These are phyloP conservation scores for Stenurella melanura DNA, from an alignment of 2,888 invertebrate genomes.

Conservation along the genomic window DNA sequence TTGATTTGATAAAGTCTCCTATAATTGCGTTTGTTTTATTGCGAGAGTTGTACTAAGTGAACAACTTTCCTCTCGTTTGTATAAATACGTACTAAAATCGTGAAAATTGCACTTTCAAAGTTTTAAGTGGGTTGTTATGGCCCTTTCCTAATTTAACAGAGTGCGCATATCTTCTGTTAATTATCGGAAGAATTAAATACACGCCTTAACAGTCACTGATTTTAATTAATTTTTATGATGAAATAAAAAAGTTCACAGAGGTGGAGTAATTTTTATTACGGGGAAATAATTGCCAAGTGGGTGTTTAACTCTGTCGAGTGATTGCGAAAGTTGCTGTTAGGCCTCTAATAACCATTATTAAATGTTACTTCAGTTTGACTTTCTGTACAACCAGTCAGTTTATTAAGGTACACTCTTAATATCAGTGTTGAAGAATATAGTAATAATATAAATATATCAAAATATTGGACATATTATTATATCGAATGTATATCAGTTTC, in stretches of 20 bases:
- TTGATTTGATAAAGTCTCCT: constrained; percentile 37
- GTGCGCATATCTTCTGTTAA: constrained; percentile 42
- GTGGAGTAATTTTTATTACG: constrained; percentile 5
- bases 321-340: no score
- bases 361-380: neutral
- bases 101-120: constrained; percentile 43
- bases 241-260: constrained; percentile 19
- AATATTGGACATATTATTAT: no score
- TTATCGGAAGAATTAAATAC: constrained; percentile 30
- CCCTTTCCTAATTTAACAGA: constrained; percentile 44
- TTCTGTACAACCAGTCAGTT: no score
- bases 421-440: no score
- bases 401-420: no score
- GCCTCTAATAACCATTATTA: no score
- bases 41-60: constrained; percentile 34
- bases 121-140: constrained; percentile 40
- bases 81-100: constrained; percentile 45
- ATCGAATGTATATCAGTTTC: no score
- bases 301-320: no score
- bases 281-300: neutral
- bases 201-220: constrained; percentile 25
- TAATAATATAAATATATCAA: no score
- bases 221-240: constrained; percentile 23
- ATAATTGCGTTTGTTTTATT: constrained; percentile 46
- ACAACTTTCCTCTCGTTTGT: constrained; percentile 38